Percentiles rank a stretch among this genome's conserved stretches.
phyloP scores from a whole-genome alignment of 2,113 vertebrate species.

The Xiphophorus maculatus region DNA sequence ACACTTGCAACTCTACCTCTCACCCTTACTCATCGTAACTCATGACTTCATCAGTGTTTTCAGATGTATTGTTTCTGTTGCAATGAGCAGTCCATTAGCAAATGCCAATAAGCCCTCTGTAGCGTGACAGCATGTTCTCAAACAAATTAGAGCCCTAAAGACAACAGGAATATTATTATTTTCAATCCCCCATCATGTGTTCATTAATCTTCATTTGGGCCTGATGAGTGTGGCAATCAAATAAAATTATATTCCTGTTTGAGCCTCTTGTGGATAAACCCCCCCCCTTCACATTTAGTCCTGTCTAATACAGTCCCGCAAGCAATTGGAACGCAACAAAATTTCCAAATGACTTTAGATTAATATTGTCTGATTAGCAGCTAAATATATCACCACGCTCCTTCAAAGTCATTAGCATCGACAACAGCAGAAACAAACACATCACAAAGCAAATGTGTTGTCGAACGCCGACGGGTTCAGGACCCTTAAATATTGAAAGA shows the following conservation, averaged over 20 bases:
- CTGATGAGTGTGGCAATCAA: conserved; percentile 77
- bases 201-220: conserved; percentile 80
- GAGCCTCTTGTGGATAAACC: conserved; percentile 66
- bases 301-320: conserved; percentile 45
- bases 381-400: conserved; percentile 73
- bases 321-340: conserved; percentile 67
- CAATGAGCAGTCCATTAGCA: conserved; percentile 73
- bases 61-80: conserved; percentile 27
- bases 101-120: conserved; percentile 74
- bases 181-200: conserved; percentile 73
- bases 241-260: conserved; percentile 72
- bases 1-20: background rate
- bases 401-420: conserved; percentile 69
- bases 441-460: conserved; percentile 20
- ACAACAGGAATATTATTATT: conserved; percentile 77
- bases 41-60: background rate
- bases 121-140: conserved; percentile 73
- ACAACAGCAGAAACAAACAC: conserved; percentile 54
- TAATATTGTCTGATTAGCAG: conserved; percentile 75
- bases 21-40: conserved; percentile 14
- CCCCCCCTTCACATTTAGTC: conserved; percentile 18
- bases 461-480: conserved; percentile 31
- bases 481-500: conserved; percentile 63
- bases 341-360: conserved; percentile 72
- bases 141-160: conserved; percentile 76